Conservation (phyloP, 2,888 invertebrate species). For the Apodemia mormo region DNA sequence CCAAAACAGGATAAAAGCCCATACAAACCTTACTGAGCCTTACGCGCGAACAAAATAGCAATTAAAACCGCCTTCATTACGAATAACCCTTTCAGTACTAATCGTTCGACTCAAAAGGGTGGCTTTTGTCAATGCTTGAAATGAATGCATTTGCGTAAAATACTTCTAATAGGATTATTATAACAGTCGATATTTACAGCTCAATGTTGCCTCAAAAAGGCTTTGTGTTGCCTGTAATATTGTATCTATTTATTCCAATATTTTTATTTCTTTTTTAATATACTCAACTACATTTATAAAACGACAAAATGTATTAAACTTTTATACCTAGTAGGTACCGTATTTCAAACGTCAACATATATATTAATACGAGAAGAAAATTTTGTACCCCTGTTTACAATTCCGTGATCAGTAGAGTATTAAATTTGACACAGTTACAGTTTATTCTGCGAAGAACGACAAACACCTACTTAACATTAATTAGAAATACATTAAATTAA, state of each 20-base stretch:
- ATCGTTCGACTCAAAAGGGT: constrained; percentile 47
- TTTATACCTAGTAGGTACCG: too few species aligned
- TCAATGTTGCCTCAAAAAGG: constrained; percentile 16
- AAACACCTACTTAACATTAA: too few species aligned
- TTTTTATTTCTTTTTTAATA: not conserved
- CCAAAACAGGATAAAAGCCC: constrained; percentile 41
- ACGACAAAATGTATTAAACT: too few species aligned
- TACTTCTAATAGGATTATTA: constrained; percentile 26
- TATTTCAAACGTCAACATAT: too few species aligned
- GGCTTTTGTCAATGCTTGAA: constrained; percentile 32
- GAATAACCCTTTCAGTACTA: constrained; percentile 45
- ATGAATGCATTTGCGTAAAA: constrained; percentile 25
- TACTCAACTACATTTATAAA: too few species aligned
- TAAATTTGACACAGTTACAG: too few species aligned
- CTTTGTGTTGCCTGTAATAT: not conserved
- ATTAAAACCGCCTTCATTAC: constrained; percentile 73
- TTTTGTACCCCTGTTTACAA: too few species aligned
- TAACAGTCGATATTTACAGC: constrained; percentile 22
- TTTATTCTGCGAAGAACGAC: too few species aligned
- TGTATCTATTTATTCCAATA: not conserved
- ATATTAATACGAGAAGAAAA: too few species aligned
- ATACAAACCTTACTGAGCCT: constrained; percentile 37
- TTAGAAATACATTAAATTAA: too few species aligned
- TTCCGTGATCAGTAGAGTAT: too few species aligned
- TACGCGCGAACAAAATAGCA: constrained; percentile 64